Conservation (phyloP, 2,797 vertebrate genomes). For the Graptemys geographica region DNA sequence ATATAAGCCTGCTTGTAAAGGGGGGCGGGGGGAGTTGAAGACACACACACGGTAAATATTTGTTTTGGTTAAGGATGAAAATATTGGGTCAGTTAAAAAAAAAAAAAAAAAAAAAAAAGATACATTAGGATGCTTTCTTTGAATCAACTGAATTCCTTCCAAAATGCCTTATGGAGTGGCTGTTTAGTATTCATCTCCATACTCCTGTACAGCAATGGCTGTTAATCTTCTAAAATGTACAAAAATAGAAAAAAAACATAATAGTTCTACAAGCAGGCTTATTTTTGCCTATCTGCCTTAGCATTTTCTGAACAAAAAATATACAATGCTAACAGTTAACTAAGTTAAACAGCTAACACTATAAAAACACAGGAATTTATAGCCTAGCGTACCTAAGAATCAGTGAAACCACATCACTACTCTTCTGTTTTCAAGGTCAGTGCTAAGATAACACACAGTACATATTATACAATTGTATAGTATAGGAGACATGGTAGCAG, state of each 20-base stretch:
- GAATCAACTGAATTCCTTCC: slow-evolving; percentile 50
- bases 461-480: neutral
- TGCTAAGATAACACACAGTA: slow-evolving; percentile 30
- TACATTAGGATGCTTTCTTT: neutral
- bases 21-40: neutral
- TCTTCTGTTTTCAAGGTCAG: slow-evolving; percentile 59
- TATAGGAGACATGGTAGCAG: neutral
- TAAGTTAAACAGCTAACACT: slow-evolving; percentile 24
- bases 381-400: slow-evolving; percentile 15
- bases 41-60: neutral
- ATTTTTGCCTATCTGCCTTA: slow-evolving; percentile 4
- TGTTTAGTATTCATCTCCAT: slow-evolving; percentile 64
- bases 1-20: accelerated
- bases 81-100: neutral
- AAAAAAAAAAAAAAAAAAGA: neutral
- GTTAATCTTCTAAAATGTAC: slow-evolving; percentile 62
- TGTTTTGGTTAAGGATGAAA: neutral
- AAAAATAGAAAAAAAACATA: slow-evolving; percentile 38
- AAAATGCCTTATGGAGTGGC: slow-evolving; percentile 41
- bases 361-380: slow-evolving; percentile 12
- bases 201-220: slow-evolving; percentile 40
- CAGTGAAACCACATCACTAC: neutral
- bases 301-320: neutral
- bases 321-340: neutral
- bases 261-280: slow-evolving; percentile 16